These are phyloP conservation scores for Mormyrops boulengeri DNA, from an alignment of 2,797 vertebrate species.

Conservation along the genomic window DNA sequence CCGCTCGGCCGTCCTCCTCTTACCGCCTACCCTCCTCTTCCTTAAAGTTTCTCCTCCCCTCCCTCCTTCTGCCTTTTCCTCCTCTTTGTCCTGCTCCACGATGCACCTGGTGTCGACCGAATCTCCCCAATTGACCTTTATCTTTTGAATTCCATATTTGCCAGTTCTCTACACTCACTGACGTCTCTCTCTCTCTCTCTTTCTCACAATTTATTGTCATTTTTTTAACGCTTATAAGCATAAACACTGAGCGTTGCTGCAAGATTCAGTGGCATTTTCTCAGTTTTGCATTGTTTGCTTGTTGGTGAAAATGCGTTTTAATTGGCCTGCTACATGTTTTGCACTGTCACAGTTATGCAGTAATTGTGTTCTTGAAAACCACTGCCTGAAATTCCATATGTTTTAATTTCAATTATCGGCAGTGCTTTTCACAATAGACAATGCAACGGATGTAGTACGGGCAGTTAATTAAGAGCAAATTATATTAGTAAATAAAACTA, in stretches of 20 bases:
- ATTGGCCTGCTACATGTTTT: not conserved
- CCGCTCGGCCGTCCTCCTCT: not conserved
- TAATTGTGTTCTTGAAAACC: not conserved
- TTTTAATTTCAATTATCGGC: not conserved
- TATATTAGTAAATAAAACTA: slow-evolving; percentile 9
- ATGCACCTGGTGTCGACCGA: not conserved
- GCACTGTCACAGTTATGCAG: not conserved
- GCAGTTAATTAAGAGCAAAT: slow-evolving; percentile 8
- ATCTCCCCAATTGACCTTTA: not conserved
- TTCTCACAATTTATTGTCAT: not conserved
- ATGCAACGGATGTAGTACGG: not conserved
- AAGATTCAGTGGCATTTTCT: not conserved
- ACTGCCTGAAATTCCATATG: not conserved
- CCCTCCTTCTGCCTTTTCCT: slow-evolving; percentile 23
- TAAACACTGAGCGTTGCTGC: not conserved
- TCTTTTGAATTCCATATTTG: not conserved
- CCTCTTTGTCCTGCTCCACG: not conserved
- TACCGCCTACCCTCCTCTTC: slow-evolving; percentile 3
- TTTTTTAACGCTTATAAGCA: not conserved
- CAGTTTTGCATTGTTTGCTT: not conserved
- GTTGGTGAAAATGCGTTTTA: not conserved
- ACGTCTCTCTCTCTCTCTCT: not conserved
- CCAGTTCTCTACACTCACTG: not conserved
- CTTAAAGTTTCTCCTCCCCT: slow-evolving; percentile 10
- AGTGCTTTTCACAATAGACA: not conserved